Base-by-base conservation (phyloP, 2,888 invertebrate species). In the Sinotaia quadrata region DNA sequence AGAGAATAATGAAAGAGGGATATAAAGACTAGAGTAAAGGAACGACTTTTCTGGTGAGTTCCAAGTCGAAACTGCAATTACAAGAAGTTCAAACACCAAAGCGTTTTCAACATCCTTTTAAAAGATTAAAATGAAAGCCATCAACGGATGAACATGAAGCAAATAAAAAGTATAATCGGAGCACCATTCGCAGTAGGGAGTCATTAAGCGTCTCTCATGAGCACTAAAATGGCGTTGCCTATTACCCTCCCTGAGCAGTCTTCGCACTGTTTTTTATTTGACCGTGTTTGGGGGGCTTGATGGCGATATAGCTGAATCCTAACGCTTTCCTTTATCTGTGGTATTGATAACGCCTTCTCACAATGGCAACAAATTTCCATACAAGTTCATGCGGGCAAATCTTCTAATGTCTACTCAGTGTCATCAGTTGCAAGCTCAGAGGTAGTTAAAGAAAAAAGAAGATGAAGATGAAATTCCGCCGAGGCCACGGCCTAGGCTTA, bases 361-460 rank as follows among this genome's bases (percentile, higher is more conserved):
- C 56, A n/a, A 44, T 33, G 56, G 29, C 54, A 56, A 56, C 65
- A 41, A 65, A 65, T 65, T 65, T 65, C 65, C 65, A 65, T 65
- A 65, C 65, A 54, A 65, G 65, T 65, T 65, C 56, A 65, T 65
- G 65, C 65, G 56, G 56, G 65, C 56, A 65, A 65, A 65, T 65
- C 65, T 65, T 65, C 65, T 65, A 65, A 65, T 65, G 65, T 65
- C 65, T 44, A 37, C 65, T 34, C 63, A 4, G n/a, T 21, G 65
- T 37, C 37, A 36, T 33, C n/a, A 18, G 12, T 27, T 15, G 29
- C 36, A 41, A 44, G 56, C 65, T 41, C 56, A n/a, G 54, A 21
- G 62, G 65, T 56, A 56, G 65, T 65, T 65, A 65, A 41, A n/a
- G 65, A 44, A 27, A 31, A 18, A 31, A 29, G 18, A 29, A 29